Base-by-base conservation (phyloP, 2,113 vertebrate genomes). In the Cromileptes altivelis region DNA sequence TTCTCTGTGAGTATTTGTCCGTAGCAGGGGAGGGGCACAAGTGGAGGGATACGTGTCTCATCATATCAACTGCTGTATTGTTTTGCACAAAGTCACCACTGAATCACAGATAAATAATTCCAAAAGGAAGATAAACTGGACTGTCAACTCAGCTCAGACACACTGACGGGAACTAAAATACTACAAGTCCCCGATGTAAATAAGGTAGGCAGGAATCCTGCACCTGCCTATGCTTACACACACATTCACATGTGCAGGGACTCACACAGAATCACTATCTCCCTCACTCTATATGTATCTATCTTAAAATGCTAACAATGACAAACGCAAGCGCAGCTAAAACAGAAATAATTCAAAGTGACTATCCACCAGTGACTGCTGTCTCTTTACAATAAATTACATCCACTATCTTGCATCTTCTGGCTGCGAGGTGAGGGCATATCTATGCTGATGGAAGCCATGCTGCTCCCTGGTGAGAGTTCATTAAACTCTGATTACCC, bases 401-500 rank as follows among this genome's bases (percentile, higher is more conserved):
- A 47, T 76, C n/a, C 42, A 0, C 27, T 61, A 63, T 75, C 33
- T 47, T 33, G 21, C 40, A 58, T 68, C 21, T 49, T 56, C 19
- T 76, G 49, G 55, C 60, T 70, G 57, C 11, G 4, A 45, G 58
- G 45, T 61, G 61, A 67, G 42, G 45, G 55, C 21, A 63, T 70
- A 50, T 75, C 19, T 21, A 14, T 70, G 25, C 47, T 65, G 50
- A 70, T 75, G 72, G 63, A 58, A 70, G 33, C 72, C 45, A 74
- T 74, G 78, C 70, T 63, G 64, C 69, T 80, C 49, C 70, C 79
- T 63, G 70, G 53, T 62, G 60, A 62, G 60, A 62, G 60, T 77
- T 87, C 88, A 83, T 89, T 80, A 79, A 84, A 76, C 72, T 79
- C 75, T 74, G 77, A 75, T 81, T 88, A 88, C 17, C 33, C 49